A percentile compares a stretch with the other conserved stretches of the same genome.
Conservation (phyloP, 2,888 invertebrate species). For the Exocentrus adspersus region DNA sequence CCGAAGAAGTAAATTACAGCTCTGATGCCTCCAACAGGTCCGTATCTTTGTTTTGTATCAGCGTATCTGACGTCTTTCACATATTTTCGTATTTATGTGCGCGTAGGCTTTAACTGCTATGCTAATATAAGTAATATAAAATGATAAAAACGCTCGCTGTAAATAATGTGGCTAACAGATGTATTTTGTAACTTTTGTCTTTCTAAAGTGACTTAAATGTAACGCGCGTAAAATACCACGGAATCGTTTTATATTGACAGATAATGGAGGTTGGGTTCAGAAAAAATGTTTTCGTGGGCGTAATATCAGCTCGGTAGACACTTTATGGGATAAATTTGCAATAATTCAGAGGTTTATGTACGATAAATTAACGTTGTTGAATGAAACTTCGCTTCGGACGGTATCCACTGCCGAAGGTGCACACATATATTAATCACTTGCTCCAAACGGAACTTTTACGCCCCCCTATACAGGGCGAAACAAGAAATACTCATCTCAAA, state of each 20-base stretch:
- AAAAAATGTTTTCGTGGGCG: constrained; percentile 1
- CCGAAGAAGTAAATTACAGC: not conserved
- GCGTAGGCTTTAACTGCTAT: constrained; percentile 24
- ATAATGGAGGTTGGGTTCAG: not conserved
- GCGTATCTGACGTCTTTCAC: constrained; percentile 7
- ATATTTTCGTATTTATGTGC: constrained; percentile 16
- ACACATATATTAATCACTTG: not conserved
- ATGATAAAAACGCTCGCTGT: constrained; percentile 19
- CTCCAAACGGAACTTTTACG: too few relatives aligned
- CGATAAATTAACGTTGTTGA: constrained; percentile 1
- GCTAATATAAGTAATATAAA: constrained; percentile 11
- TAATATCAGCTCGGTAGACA: constrained; percentile 1
- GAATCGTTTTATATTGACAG: constrained; percentile 3
- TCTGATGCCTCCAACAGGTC: not conserved
- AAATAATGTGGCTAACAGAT: constrained; percentile 19
- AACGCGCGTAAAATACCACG: constrained; percentile 3
- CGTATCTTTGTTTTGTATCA: constrained; percentile 8
- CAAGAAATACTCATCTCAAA: too few relatives aligned
- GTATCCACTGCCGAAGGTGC: not conserved
- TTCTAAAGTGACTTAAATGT: constrained; percentile 17
- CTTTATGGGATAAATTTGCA: not conserved
- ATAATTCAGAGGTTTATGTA: constrained; percentile 1
- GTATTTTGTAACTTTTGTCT: constrained; percentile 26
- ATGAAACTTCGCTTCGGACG: not conserved
- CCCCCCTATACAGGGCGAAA: too few relatives aligned